phyloP scores from a whole-genome alignment of 2,797 vertebrate species.

The Pogoniulus pusillus region DNA sequence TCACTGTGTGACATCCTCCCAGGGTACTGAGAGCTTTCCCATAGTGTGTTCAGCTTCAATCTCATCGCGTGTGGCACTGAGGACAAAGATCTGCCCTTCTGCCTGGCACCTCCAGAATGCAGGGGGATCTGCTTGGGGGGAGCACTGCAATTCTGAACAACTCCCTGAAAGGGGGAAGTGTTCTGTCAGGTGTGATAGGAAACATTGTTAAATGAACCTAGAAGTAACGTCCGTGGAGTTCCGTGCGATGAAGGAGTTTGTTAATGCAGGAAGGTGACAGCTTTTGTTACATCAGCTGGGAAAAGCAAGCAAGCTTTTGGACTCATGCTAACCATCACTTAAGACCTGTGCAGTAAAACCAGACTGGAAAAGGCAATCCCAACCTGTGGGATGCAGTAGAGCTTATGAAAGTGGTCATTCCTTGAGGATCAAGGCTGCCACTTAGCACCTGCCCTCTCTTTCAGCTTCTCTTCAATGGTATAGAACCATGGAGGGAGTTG shows the following conservation, averaged over 20 bases:
- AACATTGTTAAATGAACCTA: not conserved
- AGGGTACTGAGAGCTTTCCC: not conserved
- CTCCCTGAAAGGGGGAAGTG: not conserved
- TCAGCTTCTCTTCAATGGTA: not conserved
- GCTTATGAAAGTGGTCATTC: not conserved
- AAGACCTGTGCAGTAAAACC: not conserved
- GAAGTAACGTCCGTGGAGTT: not conserved
- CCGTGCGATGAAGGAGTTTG: not conserved
- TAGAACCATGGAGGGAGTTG: no score
- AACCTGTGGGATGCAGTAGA: not conserved
- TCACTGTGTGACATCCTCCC: not conserved
- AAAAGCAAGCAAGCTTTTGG: not conserved
- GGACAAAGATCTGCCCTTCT: not conserved
- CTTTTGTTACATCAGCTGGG: not conserved
- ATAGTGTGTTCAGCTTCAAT: not conserved
- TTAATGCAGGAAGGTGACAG: not conserved
- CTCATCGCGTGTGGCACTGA: not conserved
- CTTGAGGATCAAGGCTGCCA: not conserved
- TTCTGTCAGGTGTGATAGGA: not conserved
- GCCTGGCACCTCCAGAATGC: no score
- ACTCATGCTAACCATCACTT: not conserved
- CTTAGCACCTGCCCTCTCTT: fast-evolving
- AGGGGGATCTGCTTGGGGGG: no score
- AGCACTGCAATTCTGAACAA: not conserved
- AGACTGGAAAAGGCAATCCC: not conserved